Base-by-base conservation (phyloP, 2,797 vertebrate genomes). In the Girardinus metallicus region DNA sequence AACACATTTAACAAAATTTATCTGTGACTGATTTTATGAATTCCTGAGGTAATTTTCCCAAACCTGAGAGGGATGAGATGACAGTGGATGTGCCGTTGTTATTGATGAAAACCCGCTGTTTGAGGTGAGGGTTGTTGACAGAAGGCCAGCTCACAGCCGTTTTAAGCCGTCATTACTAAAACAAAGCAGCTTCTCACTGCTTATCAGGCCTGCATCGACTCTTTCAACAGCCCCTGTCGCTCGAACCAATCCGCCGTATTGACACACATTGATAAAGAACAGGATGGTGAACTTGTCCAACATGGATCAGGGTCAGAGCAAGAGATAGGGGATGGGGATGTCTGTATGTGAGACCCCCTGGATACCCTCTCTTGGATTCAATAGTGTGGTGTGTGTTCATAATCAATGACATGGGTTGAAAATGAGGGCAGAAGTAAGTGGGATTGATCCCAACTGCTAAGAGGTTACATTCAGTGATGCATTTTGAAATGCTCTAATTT, bases 161-260 rank as follows among this genome's bases (percentile, higher is more conserved):
- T 94, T 94, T 96, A 95, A 95, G 95, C 93, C 91, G 26, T 95
- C 95, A 96, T 96, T 96, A 95, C 93, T 94, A 91, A 96, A 96
- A 96, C 96, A 96, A 95, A 96, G 94, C 93, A 93, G 94, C 93
- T 91, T 91, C 92, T 89, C 79, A 73, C 86, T 88, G 87, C 92
- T 94, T 93, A 94, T 95, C 94, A 94, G 92, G 82, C 83, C 83
- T 85, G 91, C 92, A 95, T 96, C 93, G 95, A 96, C 94, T 94
- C 90, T 73, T 80, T 89, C 85, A 87, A 77, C 21, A 82, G 91
- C 82, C 85, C 77, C 94, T 92, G 92, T 93, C 93, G 70, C 80
- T 80, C 41, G 5, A 86, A 70, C 89, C 93, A 91, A 94, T 94
- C 93, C 91, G 55, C 41, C 79, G 21, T 94, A 95, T 96, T 73